These are phyloP conservation scores for Diplogasteroides magnus DNA, from an alignment of 1,140 invertebrate species.

Conservation along the genomic window DNA sequence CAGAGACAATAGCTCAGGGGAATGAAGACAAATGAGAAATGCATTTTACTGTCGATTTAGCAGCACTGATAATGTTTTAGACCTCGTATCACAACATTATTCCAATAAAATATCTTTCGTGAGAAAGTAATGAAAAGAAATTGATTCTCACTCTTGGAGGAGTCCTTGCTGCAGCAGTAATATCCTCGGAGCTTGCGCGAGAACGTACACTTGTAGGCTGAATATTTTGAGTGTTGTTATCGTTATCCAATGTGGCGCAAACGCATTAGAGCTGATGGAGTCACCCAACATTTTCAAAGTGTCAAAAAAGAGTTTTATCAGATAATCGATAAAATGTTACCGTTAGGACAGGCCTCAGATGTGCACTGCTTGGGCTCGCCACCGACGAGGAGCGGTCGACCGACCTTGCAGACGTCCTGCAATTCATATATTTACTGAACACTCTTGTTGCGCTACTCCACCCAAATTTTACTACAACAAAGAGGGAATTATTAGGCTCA, in stretches of 20 bases:
- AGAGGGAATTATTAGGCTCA: no score
- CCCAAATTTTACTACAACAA: no score
- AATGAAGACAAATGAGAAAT: no score
- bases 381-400: constrained; percentile 27
- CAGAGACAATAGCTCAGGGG: no score
- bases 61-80: no score
- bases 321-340: constrained; percentile 3
- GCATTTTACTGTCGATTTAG: no score
- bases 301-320: background rate
- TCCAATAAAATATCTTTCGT: constrained; percentile 10
- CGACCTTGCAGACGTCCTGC: constrained; percentile 1
- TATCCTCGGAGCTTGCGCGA: constrained; percentile 41
- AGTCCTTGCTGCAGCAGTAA: constrained; percentile 46
- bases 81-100: constrained; percentile 20
- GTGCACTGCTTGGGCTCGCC: constrained; percentile 52
- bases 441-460: no score
- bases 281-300: no score
- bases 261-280: no score
- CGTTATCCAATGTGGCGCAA: constrained; percentile 2
- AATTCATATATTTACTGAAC: no score
- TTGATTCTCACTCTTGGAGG: no score
- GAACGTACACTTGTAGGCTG: constrained; percentile 43
- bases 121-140: constrained; percentile 10
- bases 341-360: constrained; percentile 33
- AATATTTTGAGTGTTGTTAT: constrained; percentile 5